These are phyloP conservation scores for Ricordea florida DNA, from an alignment of 92 coral and sea anemone species.

Conservation along the genomic window DNA sequence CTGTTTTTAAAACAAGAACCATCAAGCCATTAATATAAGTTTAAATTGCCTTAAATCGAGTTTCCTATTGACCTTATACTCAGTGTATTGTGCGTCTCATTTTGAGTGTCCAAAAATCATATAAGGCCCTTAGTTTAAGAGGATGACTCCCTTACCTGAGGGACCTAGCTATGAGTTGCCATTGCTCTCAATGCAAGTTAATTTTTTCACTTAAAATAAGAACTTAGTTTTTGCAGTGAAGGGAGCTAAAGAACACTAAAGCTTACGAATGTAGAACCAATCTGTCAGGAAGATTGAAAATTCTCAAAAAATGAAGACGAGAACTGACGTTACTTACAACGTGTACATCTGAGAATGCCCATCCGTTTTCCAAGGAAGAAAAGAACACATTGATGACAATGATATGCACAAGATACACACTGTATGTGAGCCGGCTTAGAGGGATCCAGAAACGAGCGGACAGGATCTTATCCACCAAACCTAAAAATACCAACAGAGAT, in stretches of 20 bases:
- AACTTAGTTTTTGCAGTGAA: slow-evolving; percentile 29
- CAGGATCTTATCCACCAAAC: slow-evolving; percentile 62
- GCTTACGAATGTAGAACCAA: too few species aligned
- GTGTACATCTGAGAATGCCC: slow-evolving; percentile 46
- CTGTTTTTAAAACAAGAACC: background rate
- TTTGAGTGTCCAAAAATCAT: background rate
- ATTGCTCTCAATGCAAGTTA: background rate
- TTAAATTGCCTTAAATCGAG: background rate
- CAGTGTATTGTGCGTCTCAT: slow-evolving; percentile 5
- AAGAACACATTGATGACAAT: slow-evolving; percentile 36
- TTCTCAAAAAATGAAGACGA: too few species aligned
- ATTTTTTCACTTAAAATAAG: slow-evolving; percentile 20
- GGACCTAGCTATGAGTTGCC: slow-evolving; percentile 27
- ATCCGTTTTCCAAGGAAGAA: slow-evolving; percentile 1
- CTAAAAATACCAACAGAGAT: too few species aligned
- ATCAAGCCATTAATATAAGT: background rate
- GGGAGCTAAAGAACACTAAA: background rate
- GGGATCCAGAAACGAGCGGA: slow-evolving; percentile 89
- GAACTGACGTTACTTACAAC: slow-evolving; percentile 73
- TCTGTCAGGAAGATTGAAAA: too few species aligned
- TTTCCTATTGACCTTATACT: background rate
- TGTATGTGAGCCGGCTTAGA: slow-evolving; percentile 78
- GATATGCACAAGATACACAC: slow-evolving; percentile 67
- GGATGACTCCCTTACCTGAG: slow-evolving; percentile 9
- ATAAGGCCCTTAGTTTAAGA: background rate